Conservation (phyloP, 2,797 vertebrate genomes). For the Mus minutoides region DNA sequence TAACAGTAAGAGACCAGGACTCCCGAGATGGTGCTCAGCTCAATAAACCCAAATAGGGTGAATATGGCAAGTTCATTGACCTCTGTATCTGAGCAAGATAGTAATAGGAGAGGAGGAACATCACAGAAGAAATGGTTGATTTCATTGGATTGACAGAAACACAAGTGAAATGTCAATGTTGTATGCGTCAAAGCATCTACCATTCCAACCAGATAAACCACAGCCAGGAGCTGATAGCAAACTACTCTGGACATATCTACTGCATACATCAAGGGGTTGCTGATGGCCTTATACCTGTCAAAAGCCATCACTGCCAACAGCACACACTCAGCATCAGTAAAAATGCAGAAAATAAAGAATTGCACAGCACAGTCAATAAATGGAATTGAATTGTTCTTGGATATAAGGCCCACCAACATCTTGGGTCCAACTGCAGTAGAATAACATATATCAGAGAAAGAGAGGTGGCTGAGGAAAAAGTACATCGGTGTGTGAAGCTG, state of each 20-base stretch:
- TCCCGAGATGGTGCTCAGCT: slow-evolving; percentile 56
- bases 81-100: slow-evolving; percentile 55
- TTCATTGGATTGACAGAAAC: slow-evolving; percentile 22
- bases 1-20: slow-evolving; percentile 60
- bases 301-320: slow-evolving; percentile 63
- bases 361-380: slow-evolving; percentile 24
- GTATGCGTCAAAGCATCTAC: slow-evolving; percentile 52
- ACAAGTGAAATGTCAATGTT: neutral
- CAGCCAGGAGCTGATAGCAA: neutral
- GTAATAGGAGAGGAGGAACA: neutral
- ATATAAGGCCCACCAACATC: neutral
- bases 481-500: slow-evolving; percentile 62
- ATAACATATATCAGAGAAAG: slow-evolving; percentile 69
- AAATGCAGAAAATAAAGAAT: neutral
- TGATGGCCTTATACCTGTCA: slow-evolving; percentile 21
- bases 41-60: slow-evolving; percentile 28
- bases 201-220: slow-evolving; percentile 42
- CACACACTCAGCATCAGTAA: slow-evolving; percentile 11
- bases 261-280: neutral
- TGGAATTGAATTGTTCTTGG: neutral
- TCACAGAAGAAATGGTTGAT: slow-evolving; percentile 61
- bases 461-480: slow-evolving; percentile 71
- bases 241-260: neutral
- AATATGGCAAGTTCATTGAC: slow-evolving; percentile 51
- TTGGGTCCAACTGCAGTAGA: slow-evolving; percentile 55